These are phyloP conservation scores for Nyctalus aviator DNA, from an alignment of 2,797 vertebrate species.

Conservation along the genomic window DNA sequence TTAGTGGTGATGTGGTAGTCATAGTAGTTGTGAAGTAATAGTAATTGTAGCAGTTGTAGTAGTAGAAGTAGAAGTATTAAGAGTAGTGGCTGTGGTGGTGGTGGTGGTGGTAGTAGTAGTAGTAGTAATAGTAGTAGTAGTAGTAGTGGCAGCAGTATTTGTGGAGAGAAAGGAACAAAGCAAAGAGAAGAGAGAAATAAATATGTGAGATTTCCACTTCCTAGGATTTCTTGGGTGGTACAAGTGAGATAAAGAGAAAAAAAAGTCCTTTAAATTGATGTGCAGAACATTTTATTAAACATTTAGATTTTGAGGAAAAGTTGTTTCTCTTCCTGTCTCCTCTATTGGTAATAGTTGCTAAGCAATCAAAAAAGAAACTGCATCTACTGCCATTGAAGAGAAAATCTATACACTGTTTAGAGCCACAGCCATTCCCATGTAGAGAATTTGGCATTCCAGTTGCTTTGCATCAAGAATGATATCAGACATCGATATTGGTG, in stretches of 20 bases:
- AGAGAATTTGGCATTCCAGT: neutral
- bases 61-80: too few relatives aligned
- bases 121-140: neutral
- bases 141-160: too few relatives aligned
- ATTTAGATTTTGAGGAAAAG: constrained; percentile 28
- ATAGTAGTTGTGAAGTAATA: neutral
- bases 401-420: neutral
- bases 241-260: neutral
- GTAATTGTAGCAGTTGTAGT: neutral
- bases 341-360: neutral
- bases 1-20: too few relatives aligned
- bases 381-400: neutral
- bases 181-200: neutral
- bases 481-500: neutral
- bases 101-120: too few relatives aligned
- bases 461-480: neutral
- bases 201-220: neutral
- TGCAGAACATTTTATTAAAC: neutral
- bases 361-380: neutral
- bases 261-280: neutral
- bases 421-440: neutral
- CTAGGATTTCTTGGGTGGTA: neutral
- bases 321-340: neutral
- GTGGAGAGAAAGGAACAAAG: neutral
- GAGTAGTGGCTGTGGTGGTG: too few relatives aligned